Conservation (phyloP, 2,797 vertebrate genomes). For the Coccyzus lansbergi region DNA sequence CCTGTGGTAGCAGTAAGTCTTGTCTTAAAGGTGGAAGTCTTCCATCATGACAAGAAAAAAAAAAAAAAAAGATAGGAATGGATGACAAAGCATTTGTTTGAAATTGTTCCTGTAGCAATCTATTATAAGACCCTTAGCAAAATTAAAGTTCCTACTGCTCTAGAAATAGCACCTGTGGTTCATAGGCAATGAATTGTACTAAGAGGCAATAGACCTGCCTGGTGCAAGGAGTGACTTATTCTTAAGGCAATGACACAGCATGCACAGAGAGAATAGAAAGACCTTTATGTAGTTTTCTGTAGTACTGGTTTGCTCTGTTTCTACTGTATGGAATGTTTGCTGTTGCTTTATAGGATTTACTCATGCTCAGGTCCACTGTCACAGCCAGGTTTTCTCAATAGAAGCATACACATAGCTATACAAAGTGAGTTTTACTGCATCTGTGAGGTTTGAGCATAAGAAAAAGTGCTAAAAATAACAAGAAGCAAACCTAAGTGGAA, state of each 20-base stretch:
- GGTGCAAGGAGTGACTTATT: not conserved
- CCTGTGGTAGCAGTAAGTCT: not conserved
- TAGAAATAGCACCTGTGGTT: not conserved
- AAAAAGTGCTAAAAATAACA: not conserved
- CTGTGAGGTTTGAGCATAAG: not conserved
- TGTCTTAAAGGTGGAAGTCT: not conserved
- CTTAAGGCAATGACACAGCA: not conserved
- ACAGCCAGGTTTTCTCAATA: not conserved
- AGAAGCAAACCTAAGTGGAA: not conserved
- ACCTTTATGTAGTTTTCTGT: not conserved
- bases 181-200: not conserved
- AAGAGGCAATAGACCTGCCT: not conserved
- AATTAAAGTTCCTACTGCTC: not conserved
- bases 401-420: not conserved
- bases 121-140: not conserved
- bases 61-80: not conserved
- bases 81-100: not conserved
- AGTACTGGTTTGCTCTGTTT: not conserved
- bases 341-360: not conserved
- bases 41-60: rapidly evolving
- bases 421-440: not conserved
- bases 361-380: not conserved
- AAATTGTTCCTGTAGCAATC: not conserved
- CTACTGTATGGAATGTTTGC: not conserved
- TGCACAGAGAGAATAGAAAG: not conserved